phyloP scores from a whole-genome alignment of 2,113 vertebrate species.

The Pionites leucogaster region DNA sequence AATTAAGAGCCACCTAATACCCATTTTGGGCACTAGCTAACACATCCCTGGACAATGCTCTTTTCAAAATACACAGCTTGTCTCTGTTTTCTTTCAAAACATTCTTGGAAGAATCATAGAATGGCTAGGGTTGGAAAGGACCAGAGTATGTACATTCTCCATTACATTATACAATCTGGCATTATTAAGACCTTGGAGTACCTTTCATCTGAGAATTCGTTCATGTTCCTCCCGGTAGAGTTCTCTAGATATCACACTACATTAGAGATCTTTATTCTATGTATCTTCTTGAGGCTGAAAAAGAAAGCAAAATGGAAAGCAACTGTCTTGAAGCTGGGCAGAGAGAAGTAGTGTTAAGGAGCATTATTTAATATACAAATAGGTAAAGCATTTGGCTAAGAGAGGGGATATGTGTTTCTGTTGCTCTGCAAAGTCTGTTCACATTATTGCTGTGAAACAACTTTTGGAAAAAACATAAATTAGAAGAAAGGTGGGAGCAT shows the following conservation, averaged over 20 bases:
- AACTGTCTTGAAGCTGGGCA: not conserved
- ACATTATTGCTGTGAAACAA: not conserved
- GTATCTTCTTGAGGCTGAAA: not conserved
- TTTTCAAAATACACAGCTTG: not conserved
- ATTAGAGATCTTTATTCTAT: not conserved
- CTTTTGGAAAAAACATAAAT: not conserved
- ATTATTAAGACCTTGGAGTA: not conserved
- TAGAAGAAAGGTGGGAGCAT: not conserved
- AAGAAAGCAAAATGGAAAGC: not conserved
- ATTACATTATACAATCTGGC: not conserved
- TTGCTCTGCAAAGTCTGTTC: not conserved
- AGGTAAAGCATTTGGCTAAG: not conserved
- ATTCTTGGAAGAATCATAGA: not conserved
- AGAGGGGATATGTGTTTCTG: not conserved
- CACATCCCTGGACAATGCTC: accelerated
- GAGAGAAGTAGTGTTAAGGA: not conserved
- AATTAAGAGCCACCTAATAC: not conserved
- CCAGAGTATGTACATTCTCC: not conserved
- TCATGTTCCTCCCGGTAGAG: not conserved
- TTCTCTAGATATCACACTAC: not conserved
- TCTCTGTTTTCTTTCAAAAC: not conserved
- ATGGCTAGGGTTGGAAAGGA: not conserved
- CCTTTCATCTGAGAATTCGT: not conserved
- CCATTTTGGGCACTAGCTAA: not conserved
- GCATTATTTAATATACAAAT: not conserved